These are phyloP conservation scores for Dioctria linearis DNA, from an alignment of 2,888 invertebrate genomes.

Conservation along the genomic window DNA sequence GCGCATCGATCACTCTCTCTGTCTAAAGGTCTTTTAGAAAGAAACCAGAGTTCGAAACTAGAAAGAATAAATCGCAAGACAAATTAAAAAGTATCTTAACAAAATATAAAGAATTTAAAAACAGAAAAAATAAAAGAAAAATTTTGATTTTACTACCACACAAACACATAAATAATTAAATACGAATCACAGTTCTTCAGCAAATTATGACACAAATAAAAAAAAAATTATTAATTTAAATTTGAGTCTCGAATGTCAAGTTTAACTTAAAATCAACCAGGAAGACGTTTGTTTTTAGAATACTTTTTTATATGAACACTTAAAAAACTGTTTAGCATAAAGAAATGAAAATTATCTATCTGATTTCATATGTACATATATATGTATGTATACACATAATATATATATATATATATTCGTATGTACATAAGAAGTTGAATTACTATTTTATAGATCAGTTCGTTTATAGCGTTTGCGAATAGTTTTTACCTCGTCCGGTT, in stretches of 20 bases:
- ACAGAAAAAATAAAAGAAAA: background rate
- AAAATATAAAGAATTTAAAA: no score
- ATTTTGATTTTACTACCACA: conserved; percentile 32
- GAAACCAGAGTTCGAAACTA: no score
- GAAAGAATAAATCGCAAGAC: no score
- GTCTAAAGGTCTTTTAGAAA: no score
- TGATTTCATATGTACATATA: conserved; percentile 1
- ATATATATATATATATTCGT: no score
- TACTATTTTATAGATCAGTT: conserved; percentile 46
- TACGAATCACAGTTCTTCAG: conserved; percentile 31
- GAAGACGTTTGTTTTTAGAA: conserved; percentile 41
- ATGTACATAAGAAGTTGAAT: background rate
- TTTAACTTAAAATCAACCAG: conserved; percentile 28
- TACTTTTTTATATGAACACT: no score
- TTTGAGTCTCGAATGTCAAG: background rate
- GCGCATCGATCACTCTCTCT: no score
- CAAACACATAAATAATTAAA: background rate
- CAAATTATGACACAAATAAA: conserved; percentile 41
- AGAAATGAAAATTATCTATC: conserved; percentile 37
- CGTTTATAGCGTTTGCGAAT: conserved; percentile 18
- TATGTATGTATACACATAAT: no score
- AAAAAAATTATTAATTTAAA: conserved; percentile 4
- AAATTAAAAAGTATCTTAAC: no score
- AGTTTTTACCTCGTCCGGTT: conserved; percentile 28
- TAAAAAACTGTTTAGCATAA: conserved; percentile 27